phyloP scores from a whole-genome alignment of 2,113 vertebrate species.

The Crypturellus undulatus region DNA sequence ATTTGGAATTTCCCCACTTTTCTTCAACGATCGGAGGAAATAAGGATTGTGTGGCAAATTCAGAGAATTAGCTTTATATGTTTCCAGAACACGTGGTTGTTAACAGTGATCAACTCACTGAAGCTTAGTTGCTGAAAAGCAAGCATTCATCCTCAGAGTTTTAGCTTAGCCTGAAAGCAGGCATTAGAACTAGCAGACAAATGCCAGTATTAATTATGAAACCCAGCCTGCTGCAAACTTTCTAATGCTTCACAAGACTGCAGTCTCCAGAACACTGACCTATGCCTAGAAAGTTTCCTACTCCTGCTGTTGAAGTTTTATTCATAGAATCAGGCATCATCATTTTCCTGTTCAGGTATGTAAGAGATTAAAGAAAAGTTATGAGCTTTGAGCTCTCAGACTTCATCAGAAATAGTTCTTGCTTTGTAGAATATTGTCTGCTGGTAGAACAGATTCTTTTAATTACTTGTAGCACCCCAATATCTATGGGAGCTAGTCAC shows the following conservation, averaged over 20 bases:
- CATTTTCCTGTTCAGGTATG: not conserved
- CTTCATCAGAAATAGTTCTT: not conserved
- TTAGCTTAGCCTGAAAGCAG: not conserved
- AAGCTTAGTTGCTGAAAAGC: constrained; percentile 40
- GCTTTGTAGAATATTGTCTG: not conserved
- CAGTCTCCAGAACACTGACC: constrained; percentile 26
- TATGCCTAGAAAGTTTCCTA: constrained; percentile 3
- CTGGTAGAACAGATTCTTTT: not conserved
- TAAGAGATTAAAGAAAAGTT: not conserved
- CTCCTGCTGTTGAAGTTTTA: constrained; percentile 15
- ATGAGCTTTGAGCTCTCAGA: not conserved
- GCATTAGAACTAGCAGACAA: constrained; percentile 4
- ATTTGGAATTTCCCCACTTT: not conserved
- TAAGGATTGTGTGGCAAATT: constrained; percentile 5
- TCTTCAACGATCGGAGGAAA: not conserved
- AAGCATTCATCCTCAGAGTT: constrained; percentile 5
- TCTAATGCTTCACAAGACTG: not conserved
- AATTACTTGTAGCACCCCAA: not conserved
- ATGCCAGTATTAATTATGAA: not conserved
- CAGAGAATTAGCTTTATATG: constrained; percentile 9
- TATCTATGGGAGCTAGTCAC: not conserved
- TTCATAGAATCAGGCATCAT: not conserved
- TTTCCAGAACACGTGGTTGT: constrained; percentile 3
- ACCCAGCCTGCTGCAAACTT: not conserved
- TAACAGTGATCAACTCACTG: constrained; percentile 26